Evolutionary conservation across 2,113 vertebrate species (phyloP).

Genomic region (Hylia prasina): DNA sequence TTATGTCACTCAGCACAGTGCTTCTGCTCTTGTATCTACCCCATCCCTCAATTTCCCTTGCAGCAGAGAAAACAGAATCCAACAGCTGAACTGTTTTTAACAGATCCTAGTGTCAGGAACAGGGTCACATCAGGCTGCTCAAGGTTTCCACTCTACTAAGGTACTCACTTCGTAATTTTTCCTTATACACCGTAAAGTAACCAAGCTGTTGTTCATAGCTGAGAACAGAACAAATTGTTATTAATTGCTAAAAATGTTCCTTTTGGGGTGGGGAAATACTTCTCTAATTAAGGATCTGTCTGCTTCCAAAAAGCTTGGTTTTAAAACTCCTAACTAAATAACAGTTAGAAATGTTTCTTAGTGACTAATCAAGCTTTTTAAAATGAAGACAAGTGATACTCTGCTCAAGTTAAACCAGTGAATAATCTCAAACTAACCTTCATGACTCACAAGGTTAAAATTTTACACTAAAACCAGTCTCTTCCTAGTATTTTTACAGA

Average conservation of each 20-base stretch:
- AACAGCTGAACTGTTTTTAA: neutral
- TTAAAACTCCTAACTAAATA: neutral
- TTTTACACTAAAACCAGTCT: neutral
- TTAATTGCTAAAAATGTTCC: neutral
- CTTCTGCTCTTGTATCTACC: neutral
- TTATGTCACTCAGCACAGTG: neutral
- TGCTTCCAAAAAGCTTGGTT: neutral
- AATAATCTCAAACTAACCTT: neutral
- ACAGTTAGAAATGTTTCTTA: neutral
- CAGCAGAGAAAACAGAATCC: neutral
- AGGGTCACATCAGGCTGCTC: neutral
- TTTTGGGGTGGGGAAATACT: neutral
- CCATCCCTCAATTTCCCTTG: neutral
- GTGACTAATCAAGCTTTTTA: neutral
- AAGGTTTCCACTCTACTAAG: neutral
- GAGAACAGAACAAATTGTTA: neutral
- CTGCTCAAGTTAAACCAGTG: neutral
- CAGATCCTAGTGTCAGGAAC: neutral
- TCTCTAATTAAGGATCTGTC: neutral
- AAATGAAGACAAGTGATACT: neutral
- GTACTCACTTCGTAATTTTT: neutral
- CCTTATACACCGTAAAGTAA: neutral
- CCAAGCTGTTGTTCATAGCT: too few species aligned
- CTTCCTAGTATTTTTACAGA: neutral
- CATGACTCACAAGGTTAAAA: neutral